Conservation (phyloP, 2,888 invertebrate species). For the Trimorus sp. region DNA sequence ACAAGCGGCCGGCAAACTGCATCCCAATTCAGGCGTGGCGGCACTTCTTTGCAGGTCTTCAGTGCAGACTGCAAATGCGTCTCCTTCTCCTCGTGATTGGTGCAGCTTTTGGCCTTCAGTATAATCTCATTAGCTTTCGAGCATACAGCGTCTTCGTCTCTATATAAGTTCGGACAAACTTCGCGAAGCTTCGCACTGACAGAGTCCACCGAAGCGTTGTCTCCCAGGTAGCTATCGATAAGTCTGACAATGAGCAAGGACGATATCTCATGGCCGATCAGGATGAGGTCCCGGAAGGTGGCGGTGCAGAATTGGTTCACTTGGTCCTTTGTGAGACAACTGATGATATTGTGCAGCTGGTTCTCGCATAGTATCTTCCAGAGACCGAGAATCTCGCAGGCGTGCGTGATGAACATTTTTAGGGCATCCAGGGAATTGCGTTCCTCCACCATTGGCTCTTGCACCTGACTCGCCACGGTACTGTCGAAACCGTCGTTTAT, state of each 20-base stretch:
- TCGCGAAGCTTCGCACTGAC: conserved; percentile 94
- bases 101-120: conserved; percentile 89
- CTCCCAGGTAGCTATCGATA: conserved; percentile 94
- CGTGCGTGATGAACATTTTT: conserved; percentile 88
- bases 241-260: conserved; percentile 90
- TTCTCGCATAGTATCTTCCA: conserved; percentile 97
- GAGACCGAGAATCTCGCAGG: conserved; percentile 94
- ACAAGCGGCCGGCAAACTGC: conserved; percentile 93
- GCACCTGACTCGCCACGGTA: conserved; percentile 73
- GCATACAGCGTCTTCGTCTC: conserved; percentile 97
- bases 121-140: conserved; percentile 97
- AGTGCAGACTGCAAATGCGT: conserved; percentile 90
- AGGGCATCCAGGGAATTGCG: conserved; percentile 90
- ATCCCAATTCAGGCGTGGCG: conserved; percentile 91
- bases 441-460: conserved; percentile 84
- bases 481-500: conserved; percentile 76
- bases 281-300: conserved; percentile 88
- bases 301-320: conserved; percentile 84
- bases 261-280: conserved; percentile 90
- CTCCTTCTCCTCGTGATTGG: conserved; percentile 89
- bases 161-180: conserved; percentile 96
- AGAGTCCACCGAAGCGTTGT: conserved; percentile 96
- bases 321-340: conserved; percentile 86
- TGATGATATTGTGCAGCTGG: conserved; percentile 91
- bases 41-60: conserved; percentile 92